A percentile compares a stretch with the other conserved stretches of the same genome.
Evolutionary conservation across 2,797 vertebrate species (phyloP).

Genomic region (Loriculus beryllinus): DNA sequence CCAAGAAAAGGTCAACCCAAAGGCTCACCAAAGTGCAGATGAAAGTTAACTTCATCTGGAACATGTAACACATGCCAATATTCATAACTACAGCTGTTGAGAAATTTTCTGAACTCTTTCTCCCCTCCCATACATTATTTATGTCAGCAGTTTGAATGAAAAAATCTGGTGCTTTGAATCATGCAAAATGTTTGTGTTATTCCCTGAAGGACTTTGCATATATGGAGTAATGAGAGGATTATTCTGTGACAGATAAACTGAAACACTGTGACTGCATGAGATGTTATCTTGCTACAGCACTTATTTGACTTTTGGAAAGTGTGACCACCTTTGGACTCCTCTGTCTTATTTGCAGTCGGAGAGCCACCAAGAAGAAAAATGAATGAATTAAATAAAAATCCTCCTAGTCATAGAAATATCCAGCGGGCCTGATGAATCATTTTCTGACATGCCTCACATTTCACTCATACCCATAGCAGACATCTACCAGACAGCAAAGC

Average conservation of each 20-base stretch:
- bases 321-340: slow-evolving; percentile 4
- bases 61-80: neutral
- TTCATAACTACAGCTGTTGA: neutral
- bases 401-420: neutral
- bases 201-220: slow-evolving; percentile 24
- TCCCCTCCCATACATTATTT: neutral
- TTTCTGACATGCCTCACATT: neutral
- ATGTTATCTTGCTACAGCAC: neutral
- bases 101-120: neutral
- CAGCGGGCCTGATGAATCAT: neutral
- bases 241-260: slow-evolving; percentile 17
- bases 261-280: slow-evolving; percentile 7
- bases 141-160: neutral
- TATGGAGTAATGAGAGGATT: slow-evolving; percentile 9
- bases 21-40: neutral
- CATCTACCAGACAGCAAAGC: neutral
- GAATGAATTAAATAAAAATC: neutral
- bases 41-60: neutral
- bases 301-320: neutral
- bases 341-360: neutral
- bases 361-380: neutral
- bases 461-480: neutral
- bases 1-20: neutral
- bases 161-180: slow-evolving; percentile 1
- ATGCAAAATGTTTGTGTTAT: neutral